Evolutionary conservation across 2,797 vertebrate genomes (phyloP), one percentile per base, ranked within the genome.

Genomic region (Falco peregrinus): DNA sequence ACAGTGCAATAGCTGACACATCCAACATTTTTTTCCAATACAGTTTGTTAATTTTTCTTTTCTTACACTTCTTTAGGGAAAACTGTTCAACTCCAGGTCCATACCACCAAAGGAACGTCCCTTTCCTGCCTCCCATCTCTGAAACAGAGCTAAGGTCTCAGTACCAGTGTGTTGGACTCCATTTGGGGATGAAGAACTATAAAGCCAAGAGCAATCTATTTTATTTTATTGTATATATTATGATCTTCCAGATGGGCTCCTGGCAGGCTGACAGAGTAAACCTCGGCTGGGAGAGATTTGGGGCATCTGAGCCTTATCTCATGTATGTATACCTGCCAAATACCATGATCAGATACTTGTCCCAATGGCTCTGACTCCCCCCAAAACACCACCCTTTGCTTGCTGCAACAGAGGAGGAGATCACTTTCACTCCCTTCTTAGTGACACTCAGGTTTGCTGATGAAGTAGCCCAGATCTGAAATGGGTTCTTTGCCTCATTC

Each of bases 241-340:
- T 1, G 5, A 53, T 78, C 64, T 76, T 82, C 95, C 94, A 93
- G 78, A 69, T 94, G 95, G 89, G 73, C 5, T 93, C 41, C 41
- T 96, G 84, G 92, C 91, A 96, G 54, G 53, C 35, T 95, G 65
- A 83, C 57, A 92, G 73, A 83, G 26, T 31, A 84, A 93, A 83
- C 75, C 68, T 93, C 94, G 93, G 56, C 50, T 94, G 89, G 79
- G 76, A 85, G 64, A 90, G 43, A 86, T 84, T 5, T 54, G 9
- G 50, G 64, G 57, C 87, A 85, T 96, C 92, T 64, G 65, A 91
- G 79, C 50, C 67, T 87, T 90, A 83, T 70, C 19, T 75, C 35
- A 47, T 75, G 61, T 71, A 61, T 65, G 37, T 48, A 14, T 60
- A 91, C 28, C 45, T 89, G 65, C 76, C 79, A 95, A 90, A 78